Evolutionary conservation across 2,113 vertebrate species (phyloP).

Genomic region (Hystrix cristata): DNA sequence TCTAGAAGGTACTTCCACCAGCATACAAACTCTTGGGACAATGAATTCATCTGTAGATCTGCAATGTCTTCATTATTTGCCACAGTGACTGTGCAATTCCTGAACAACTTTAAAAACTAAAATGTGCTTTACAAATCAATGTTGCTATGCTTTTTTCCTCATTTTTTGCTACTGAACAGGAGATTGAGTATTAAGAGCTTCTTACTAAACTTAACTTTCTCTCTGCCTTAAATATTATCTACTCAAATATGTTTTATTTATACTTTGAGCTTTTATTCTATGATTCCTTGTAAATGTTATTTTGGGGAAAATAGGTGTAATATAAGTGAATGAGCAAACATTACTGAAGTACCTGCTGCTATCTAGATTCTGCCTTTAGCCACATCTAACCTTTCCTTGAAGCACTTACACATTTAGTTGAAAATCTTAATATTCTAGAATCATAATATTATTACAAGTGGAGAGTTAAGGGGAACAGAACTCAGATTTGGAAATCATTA

Average conservation of each 20-base stretch:
- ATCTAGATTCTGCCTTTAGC: background rate
- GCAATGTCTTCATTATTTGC: background rate
- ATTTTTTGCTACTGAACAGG: background rate
- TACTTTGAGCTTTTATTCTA: background rate
- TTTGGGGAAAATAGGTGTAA: background rate
- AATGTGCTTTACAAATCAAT: background rate
- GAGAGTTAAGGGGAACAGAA: background rate
- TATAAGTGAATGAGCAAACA: background rate
- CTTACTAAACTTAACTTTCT: background rate
- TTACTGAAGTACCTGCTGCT: background rate
- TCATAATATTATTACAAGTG: background rate
- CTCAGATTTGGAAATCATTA: background rate
- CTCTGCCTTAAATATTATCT: background rate
- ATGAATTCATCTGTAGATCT: background rate
- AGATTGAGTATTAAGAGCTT: background rate
- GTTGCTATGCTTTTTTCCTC: background rate
- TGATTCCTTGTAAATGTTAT: background rate
- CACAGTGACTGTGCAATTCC: rapidly evolving
- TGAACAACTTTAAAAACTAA: background rate
- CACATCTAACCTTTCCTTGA: background rate
- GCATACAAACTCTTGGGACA: background rate
- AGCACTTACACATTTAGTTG: background rate
- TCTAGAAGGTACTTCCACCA: background rate
- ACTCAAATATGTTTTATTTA: background rate
- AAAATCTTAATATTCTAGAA: background rate